Base-by-base conservation (phyloP, 1,140 invertebrate species). In the Drosophila bipectinata region DNA sequence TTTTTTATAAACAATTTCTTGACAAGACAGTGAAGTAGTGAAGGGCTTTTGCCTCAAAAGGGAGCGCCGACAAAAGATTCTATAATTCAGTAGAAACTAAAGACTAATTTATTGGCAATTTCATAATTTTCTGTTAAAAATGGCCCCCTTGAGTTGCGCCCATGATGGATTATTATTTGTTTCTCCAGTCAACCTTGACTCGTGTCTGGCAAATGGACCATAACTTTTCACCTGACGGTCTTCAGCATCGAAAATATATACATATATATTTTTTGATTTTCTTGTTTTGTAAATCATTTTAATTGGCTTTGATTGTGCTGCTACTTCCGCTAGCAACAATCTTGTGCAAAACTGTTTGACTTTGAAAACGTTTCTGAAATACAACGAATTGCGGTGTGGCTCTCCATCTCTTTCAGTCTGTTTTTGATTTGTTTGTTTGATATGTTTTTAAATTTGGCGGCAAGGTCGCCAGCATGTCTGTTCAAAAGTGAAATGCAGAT, bases 381-480 rank as follows among this genome's bases (percentile, higher is more conserved):
- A 73, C 41, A 58, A 53, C 45, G 60, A 67, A 54, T 68, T 53
- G 61, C 61, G 34, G 39, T 37, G 64, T 32, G 12, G 30, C 56
- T 48, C 56, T 61, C 24, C 62, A 61, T 57, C 68, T 54, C 45
- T 34, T 48, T 60, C 47, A 54, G 72, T 79, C 76, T 84, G 64
- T 80, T 85, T 78, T 75, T 78, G 67, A 85, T 85, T 85, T 67
- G 63, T 74, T 74, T 82, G 74, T 78, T 82, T 82, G 79, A 82
- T 82, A 74, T 62, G 79, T 71, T 79, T 79, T 83, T 73, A 76
- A 72, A 76, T 79, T 83, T 76, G 72, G 53, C 63, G 34, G 47
- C 83, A 82, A 88, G 82, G 82, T 62, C 72, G n/a, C 32, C 34
- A 41, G 61, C 60, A 14, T 57, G 44, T 69, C 61, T 64, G 61